Evolutionary conservation across 2,797 vertebrate genomes (phyloP).

Genomic region (Ctenochaetus hawaiiensis): DNA sequence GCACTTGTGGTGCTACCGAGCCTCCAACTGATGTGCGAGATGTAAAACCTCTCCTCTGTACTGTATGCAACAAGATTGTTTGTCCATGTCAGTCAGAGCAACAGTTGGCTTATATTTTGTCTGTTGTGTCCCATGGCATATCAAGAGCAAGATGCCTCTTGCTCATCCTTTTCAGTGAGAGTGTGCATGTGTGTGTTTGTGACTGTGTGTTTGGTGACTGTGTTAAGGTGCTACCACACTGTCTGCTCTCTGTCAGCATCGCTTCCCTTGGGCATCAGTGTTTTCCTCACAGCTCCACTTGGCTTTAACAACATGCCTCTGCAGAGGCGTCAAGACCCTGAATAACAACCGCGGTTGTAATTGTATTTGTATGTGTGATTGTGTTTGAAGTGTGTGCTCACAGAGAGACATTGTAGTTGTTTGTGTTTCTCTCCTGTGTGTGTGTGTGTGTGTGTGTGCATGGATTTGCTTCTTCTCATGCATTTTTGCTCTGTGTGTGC

Average conservation of each 20-base stretch:
- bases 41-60: conserved; percentile 50
- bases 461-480: conserved; percentile 56
- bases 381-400: conserved; percentile 49
- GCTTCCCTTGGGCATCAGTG: conserved; percentile 76
- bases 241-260: conserved; percentile 73
- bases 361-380: conserved; percentile 62
- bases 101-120: conserved; percentile 54
- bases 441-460: neutral
- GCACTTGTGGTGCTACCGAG: conserved; percentile 31
- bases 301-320: conserved; percentile 69
- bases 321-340: conserved; percentile 56
- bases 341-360: conserved; percentile 72
- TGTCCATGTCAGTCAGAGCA: conserved; percentile 66
- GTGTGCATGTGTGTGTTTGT: conserved; percentile 35
- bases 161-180: conserved; percentile 54
- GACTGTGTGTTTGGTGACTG: conserved; percentile 51
- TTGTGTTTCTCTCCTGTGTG: conserved; percentile 24
- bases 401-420: conserved; percentile 14
- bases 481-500: conserved; percentile 50
- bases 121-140: conserved; percentile 59
- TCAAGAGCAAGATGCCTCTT: conserved; percentile 48
- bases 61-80: conserved; percentile 58
- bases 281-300: conserved; percentile 77
- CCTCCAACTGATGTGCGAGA: conserved; percentile 49
- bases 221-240: conserved; percentile 78